phyloP scores from a whole-genome alignment of 2,888 invertebrate species.

The Pandemis cinnamomeana region DNA sequence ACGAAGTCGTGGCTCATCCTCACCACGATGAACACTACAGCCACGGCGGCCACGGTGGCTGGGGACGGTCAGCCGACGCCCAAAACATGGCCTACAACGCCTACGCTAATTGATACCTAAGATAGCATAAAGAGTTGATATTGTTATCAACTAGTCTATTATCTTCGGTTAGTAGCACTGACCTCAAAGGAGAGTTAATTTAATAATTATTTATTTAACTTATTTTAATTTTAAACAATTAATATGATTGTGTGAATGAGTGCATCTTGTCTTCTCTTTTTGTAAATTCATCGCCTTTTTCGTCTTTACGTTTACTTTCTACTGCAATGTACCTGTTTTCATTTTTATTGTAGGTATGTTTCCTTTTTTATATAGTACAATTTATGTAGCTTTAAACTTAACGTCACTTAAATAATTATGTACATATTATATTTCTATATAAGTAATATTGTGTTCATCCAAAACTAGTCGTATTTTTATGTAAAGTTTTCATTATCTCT shows the following conservation, averaged over 20 bases:
- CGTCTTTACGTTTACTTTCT: constrained; percentile 45
- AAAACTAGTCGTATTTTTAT: constrained; percentile 58
- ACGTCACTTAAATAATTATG: constrained; percentile 47
- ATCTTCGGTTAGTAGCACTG: constrained; percentile 64
- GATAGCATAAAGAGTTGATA: constrained; percentile 50
- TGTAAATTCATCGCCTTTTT: constrained; percentile 43
- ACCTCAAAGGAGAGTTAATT: constrained; percentile 77
- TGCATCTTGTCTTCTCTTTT: constrained; percentile 67
- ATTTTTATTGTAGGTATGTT: constrained; percentile 57
- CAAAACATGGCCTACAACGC: constrained; percentile 90
- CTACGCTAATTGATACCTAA: constrained; percentile 79
- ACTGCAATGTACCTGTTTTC: constrained; percentile 70
- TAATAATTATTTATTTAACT: constrained; percentile 79
- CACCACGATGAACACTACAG: constrained; percentile 86
- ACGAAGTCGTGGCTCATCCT: constrained; percentile 90
- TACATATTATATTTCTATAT: constrained; percentile 47
- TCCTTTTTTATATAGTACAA: constrained; percentile 64
- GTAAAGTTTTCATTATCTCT: constrained; percentile 44
- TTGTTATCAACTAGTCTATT: constrained; percentile 40
- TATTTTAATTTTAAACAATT: constrained; percentile 64
- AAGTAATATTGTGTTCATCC: constrained; percentile 59
- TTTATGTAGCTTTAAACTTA: constrained; percentile 70
- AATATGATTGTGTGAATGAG: constrained; percentile 60
- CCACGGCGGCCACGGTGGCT: constrained; percentile 83
- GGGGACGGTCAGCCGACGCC: constrained; percentile 88